Conservation (phyloP, 2,113 vertebrate genomes). For the Probosciger aterrimus region DNA sequence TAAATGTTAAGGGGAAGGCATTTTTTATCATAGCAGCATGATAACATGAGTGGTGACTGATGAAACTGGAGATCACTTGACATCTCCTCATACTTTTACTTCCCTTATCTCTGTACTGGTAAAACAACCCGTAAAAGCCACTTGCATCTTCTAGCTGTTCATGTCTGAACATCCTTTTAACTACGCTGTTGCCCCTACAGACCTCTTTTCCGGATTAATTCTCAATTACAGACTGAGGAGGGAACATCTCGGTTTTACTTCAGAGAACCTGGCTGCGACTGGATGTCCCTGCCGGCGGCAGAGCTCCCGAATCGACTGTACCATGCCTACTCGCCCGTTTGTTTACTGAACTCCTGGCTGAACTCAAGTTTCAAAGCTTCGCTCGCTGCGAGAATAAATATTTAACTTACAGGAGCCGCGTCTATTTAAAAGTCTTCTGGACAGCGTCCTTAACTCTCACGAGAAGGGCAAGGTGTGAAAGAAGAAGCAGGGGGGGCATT, state of each 20-base stretch:
- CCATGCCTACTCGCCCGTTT: background rate
- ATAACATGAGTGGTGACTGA: accelerated
- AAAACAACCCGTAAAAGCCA: background rate
- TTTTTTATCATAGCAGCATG: background rate
- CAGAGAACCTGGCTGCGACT: background rate
- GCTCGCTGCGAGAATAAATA: background rate
- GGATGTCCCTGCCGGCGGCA: background rate
- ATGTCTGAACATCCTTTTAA: background rate
- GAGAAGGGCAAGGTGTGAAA: accelerated
- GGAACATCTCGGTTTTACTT: background rate
- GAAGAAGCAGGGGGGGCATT: background rate
- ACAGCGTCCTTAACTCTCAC: background rate
- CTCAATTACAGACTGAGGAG: too few species aligned
- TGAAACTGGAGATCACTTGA: background rate
- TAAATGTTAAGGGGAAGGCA: background rate
- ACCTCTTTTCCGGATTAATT: background rate
- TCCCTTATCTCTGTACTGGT: background rate
- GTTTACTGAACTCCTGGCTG: background rate
- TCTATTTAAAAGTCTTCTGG: background rate
- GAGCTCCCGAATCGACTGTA: background rate
- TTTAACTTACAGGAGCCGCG: background rate
- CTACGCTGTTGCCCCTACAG: accelerated
- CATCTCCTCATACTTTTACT: background rate
- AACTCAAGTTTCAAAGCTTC: background rate
- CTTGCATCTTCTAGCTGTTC: background rate